Base-by-base conservation (phyloP, 2,888 invertebrate genomes). In the Drymonia ruficornis region DNA sequence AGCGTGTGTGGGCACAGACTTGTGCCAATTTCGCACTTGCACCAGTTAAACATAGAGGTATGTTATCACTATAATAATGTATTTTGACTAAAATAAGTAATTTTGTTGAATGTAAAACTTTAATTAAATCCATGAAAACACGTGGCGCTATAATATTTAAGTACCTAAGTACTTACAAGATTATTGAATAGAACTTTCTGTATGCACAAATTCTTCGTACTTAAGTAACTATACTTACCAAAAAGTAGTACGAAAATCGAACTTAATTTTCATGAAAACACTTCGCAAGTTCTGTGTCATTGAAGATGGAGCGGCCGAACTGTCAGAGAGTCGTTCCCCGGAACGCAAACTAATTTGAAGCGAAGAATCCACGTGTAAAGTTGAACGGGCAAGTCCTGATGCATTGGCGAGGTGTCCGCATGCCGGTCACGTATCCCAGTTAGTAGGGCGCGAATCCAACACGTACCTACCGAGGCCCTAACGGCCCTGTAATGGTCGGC, bases 381-480 rank as follows among this genome's bases (percentile, higher is more conserved):
- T 71, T 72, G 52, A 62, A 63, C 63, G 65, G 58, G 73, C 67
- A 66, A 71, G 67, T 65, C 69, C 60, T 69, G 73, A 76, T 78
- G 77, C 70, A 74, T 73, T 68, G 63, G 55, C 52, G 62, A 56
- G 62, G 57, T 59, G 65, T 84, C 67, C 64, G 73, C 42, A 88
- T 75, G 67, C 86, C 56, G 68, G 74, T 79, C 90, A 90, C 89
- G 89, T 89, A 83, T 74, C 63, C 73, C 86, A 78, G 88, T 88
- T 87, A 89, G 86, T 87, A 84, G 89, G 88, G 87, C 86, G 85
- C 83, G 82, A 80, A 85, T 82, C 85, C 84, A 76, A 84, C 90
- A 89, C 91, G 90, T 89, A 78, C 81, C 78, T 79, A 70, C 70
- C 67, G 70, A 69, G 76, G 81, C 83, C 86, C 83, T 87, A 89